Percentiles rank a stretch among this genome's conserved stretches.
Conservation (phyloP, 2,113 vertebrate species). For the Cheirogaleus medius region DNA sequence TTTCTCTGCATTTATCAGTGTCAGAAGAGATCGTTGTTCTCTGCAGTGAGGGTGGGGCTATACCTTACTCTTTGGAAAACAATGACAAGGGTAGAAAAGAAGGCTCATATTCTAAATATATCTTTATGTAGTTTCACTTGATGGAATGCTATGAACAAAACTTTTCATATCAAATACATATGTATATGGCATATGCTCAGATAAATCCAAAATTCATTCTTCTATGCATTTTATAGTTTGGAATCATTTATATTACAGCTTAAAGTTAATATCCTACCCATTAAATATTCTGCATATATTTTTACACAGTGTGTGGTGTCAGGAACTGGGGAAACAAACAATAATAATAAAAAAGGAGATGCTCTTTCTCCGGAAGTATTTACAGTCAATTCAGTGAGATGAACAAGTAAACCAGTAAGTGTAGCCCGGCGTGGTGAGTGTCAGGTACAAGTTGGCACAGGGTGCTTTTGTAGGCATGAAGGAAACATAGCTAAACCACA, state of each 20-base stretch:
- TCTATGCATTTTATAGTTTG: neutral
- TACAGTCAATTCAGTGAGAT: neutral
- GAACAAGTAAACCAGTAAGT: neutral
- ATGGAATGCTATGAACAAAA: neutral
- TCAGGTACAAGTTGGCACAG: neutral
- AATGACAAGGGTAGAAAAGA: neutral
- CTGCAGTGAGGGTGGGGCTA: neutral
- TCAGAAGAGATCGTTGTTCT: neutral
- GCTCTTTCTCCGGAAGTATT: neutral
- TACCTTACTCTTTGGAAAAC: neutral
- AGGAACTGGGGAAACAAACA: neutral
- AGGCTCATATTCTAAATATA: slow-evolving; percentile 6
- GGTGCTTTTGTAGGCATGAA: neutral
- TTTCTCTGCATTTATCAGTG: neutral
- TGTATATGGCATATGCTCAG: neutral
- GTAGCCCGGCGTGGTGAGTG: neutral
- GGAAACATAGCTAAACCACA: neutral
- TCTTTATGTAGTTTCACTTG: neutral
- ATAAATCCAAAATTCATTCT: neutral
- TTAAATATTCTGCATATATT: neutral
- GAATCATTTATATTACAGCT: neutral
- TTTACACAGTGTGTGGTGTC: neutral
- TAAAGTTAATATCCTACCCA: neutral
- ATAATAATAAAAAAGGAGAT: neutral
- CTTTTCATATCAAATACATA: neutral